A percentile compares a stretch with the other conserved stretches of the same genome.
phyloP scores from a whole-genome alignment of 2,888 invertebrate species.

The Ornithoptera alexandrae region DNA sequence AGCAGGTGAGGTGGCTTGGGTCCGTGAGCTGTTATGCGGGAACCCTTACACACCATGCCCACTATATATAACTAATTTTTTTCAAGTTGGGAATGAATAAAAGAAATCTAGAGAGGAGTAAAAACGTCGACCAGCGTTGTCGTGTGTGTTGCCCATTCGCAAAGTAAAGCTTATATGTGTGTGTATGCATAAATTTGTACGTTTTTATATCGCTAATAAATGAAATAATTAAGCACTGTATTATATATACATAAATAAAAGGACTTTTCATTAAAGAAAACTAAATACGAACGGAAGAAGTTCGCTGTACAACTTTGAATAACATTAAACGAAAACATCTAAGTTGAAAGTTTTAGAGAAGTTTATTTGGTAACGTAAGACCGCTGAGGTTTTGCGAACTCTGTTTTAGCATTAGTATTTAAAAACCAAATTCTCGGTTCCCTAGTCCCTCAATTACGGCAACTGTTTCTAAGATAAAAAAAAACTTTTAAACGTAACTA shows the following conservation, averaged over 20 bases:
- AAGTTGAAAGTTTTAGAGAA: slow-evolving; percentile 21
- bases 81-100: no score
- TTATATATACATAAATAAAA: not conserved
- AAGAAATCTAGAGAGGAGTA: no score
- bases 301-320: slow-evolving; percentile 20
- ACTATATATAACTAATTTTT: no score
- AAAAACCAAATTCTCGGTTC: slow-evolving; percentile 2
- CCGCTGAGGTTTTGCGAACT: slow-evolving; percentile 7
- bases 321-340: slow-evolving; percentile 21
- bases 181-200: no score
- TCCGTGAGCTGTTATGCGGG: no score
- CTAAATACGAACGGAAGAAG: slow-evolving; percentile 19
- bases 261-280: slow-evolving; percentile 17
- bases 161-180: no score
- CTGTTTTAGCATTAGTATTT: slow-evolving; percentile 1
- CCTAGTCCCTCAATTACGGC: not conserved
- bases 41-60: no score
- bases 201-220: not conserved
- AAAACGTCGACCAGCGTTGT: no score
- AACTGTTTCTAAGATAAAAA: no score
- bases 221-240: not conserved
- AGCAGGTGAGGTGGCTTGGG: no score
- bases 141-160: no score
- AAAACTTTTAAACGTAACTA: no score
- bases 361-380: slow-evolving; percentile 15